Conservation (phyloP, 2,113 vertebrate genomes). For the Megaptera novaeangliae region DNA sequence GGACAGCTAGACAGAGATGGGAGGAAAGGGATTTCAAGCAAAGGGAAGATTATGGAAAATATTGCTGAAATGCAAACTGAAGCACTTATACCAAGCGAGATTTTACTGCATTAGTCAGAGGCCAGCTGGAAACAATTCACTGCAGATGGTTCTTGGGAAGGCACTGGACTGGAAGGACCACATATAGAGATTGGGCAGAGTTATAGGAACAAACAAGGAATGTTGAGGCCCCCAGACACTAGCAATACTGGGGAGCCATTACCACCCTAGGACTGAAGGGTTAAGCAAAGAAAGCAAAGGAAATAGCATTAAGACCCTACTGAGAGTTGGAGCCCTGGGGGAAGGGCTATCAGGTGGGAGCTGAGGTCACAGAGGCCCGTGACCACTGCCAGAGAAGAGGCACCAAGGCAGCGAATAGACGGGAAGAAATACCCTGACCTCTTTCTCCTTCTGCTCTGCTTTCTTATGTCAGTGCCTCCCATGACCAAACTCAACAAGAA, state of each 20-base stretch:
- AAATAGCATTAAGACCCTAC: not conserved
- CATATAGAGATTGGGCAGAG: not conserved
- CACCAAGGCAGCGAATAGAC: not conserved
- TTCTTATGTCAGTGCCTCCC: not conserved
- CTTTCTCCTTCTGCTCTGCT: not conserved
- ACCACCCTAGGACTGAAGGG: not conserved
- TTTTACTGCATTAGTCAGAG: constrained; percentile 21
- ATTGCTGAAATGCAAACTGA: constrained; percentile 50
- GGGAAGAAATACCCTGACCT: not conserved
- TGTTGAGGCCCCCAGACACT: not conserved
- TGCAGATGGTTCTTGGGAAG: constrained; percentile 53
- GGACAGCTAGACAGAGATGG: constrained; percentile 21
- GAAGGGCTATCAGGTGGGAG: not conserved
- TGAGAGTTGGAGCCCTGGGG: not conserved
- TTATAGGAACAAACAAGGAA: not conserved
- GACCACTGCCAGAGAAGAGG: not conserved
- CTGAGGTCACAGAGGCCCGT: not conserved
- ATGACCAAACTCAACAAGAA: not conserved
- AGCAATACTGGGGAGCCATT: not conserved
- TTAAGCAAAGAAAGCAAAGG: not conserved
- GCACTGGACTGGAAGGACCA: not conserved
- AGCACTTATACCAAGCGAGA: constrained; percentile 17
- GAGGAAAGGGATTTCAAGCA: constrained; percentile 23
- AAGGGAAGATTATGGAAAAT: constrained; percentile 30
- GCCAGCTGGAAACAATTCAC: constrained; percentile 68